Base-by-base conservation (phyloP, 2,888 invertebrate genomes). In the Opisthograptis luteolata region DNA sequence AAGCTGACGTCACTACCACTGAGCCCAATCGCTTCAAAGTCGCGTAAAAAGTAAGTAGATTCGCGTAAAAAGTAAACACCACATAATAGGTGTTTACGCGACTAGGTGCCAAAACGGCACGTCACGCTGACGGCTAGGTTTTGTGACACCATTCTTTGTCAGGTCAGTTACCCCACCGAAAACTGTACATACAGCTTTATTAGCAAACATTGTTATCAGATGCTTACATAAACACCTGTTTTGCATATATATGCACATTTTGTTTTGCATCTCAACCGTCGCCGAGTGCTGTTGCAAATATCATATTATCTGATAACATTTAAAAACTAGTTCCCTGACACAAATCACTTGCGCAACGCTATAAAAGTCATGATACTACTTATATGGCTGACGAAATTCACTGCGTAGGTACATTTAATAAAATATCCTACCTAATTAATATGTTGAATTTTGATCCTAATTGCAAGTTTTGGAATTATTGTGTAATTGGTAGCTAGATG, bases 131-230 rank as follows among this genome's bases (percentile, higher is more conserved):
- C 76, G 70, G 44, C 68, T 60, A 58, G 34, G 59, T 74, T 76
- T 76, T 58, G 65, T 70, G 75, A 68, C 76, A 81, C 74, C 59
- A 67, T 76, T 79, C 47, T 41, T 70, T 79, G 81, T 71, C 85
- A 76, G 80, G 81, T 71, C 85, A 76, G 62, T 70, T 78, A 67
- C 79, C 79, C 62, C 54, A 19, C 65, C 64, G 57, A 72, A 73
- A 74, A 77, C 69, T 63, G 70, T 71, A 62, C 53, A 34, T 28
- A 13, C 64, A 65, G 44, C 47, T 58, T 60, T 60, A 63, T 72
- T 64, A 60, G 63, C 73, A 48, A 77, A 73, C 71, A 66, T 62
- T 74, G 46, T 58, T 70, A 65, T 66, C 68, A 48, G 40, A 36
- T 37, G 37, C 28, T 46, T 41, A 48, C 19, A 37, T 45, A 49